phyloP scores from a whole-genome alignment of 1,140 invertebrate species.

The Contarinia nasturtii region DNA sequence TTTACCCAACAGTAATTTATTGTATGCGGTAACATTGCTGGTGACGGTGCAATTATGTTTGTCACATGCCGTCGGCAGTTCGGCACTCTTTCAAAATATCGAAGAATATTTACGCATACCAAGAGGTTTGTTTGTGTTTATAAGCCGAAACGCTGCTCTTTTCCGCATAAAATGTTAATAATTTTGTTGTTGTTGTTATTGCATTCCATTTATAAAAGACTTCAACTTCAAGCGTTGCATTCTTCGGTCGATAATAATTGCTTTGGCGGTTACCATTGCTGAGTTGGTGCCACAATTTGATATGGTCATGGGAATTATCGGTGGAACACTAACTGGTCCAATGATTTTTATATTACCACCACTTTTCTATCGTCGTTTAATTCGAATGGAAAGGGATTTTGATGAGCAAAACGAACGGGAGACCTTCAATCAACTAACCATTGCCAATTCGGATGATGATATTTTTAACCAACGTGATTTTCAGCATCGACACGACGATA shows the following conservation, averaged over 20 bases:
- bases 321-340: constrained; percentile 65
- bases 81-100: constrained; percentile 52
- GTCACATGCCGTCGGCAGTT: constrained; percentile 51
- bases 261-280: constrained; percentile 52
- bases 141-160: too few relatives aligned
- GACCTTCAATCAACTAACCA: background rate
- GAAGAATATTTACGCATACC: constrained; percentile 38
- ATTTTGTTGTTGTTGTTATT: background rate
- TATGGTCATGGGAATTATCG: constrained; percentile 70
- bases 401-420: constrained; percentile 5
- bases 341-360: constrained; percentile 72
- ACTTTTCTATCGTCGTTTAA: constrained; percentile 50
- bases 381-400: constrained; percentile 22
- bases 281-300: constrained; percentile 74
- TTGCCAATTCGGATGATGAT: background rate
- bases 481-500: constrained; percentile 9
- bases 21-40: constrained; percentile 40
- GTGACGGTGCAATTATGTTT: constrained; percentile 55
- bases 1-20: constrained; percentile 35
- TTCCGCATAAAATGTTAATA: too few relatives aligned
- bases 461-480: background rate
- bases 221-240: constrained; percentile 60
- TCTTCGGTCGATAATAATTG: constrained; percentile 47
- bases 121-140: too few relatives aligned
- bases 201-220: constrained; percentile 31